Conservation (phyloP, 1,140 invertebrate species). For the Scaptomyza hsui region DNA sequence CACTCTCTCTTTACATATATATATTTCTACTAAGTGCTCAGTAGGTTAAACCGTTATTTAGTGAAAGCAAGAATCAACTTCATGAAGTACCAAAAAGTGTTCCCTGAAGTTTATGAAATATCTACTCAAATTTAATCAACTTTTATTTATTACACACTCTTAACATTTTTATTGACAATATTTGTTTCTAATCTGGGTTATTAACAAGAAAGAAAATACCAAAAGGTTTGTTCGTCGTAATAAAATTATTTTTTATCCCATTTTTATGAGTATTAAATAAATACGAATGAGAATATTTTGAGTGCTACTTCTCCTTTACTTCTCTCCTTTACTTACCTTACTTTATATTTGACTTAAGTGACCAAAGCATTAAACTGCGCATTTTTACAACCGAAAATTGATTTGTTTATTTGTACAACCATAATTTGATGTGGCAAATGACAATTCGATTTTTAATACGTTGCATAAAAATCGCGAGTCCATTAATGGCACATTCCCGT, state of each 20-base stretch:
- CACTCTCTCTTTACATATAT: too few species aligned
- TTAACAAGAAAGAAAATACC: too few species aligned
- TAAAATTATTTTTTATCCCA: neutral
- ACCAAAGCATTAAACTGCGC: neutral
- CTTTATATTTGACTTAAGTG: neutral
- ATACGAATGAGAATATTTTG: neutral
- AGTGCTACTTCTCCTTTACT: too few species aligned
- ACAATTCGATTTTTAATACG: slow-evolving; percentile 26
- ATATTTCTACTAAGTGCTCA: neutral
- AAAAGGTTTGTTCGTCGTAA: neutral
- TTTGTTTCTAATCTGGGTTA: too few species aligned
- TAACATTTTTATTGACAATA: too few species aligned
- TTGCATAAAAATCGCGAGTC: slow-evolving; percentile 14
- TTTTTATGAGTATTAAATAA: neutral
- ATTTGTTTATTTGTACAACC: slow-evolving; percentile 36
- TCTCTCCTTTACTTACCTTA: neutral
- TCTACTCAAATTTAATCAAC: too few species aligned
- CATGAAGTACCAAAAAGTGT: too few species aligned
- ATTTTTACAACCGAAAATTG: slow-evolving; percentile 40
- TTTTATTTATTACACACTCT: too few species aligned
- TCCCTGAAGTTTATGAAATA: too few species aligned
- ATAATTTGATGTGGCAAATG: slow-evolving; percentile 38
- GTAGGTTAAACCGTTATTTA: too few species aligned
- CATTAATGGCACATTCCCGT: slow-evolving; percentile 41
- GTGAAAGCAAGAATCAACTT: neutral